Conservation (phyloP, 1,140 invertebrate genomes). For the Trachymyrmex septentrionalis region DNA sequence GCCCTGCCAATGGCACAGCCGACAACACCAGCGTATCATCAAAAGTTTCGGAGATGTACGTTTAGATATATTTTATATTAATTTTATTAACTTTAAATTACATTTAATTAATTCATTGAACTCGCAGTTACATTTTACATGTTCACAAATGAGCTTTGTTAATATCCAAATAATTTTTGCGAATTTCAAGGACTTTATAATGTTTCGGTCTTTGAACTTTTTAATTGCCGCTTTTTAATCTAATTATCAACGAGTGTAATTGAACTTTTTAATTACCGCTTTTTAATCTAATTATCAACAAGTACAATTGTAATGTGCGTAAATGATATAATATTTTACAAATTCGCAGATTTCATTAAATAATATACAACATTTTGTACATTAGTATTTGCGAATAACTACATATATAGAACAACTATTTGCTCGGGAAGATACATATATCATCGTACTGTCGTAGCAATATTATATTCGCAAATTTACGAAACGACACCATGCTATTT, state of each 20-base stretch:
- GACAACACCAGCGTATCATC: not conserved
- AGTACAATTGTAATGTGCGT: no score
- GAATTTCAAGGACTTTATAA: not conserved
- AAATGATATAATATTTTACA: not conserved
- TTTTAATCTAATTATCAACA: not conserved
- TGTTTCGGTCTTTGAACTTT: not conserved
- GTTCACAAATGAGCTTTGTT: not conserved
- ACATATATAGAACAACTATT: not conserved
- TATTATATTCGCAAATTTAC: slow-evolving; percentile 39
- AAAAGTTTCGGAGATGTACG: not conserved
- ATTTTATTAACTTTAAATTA: slow-evolving; percentile 11
- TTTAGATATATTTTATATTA: not conserved
- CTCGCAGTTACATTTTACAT: not conserved
- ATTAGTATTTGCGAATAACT: not conserved
- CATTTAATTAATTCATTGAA: not conserved
- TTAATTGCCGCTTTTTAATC: slow-evolving; percentile 20
- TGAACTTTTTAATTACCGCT: slow-evolving; percentile 25
- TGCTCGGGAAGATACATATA: not conserved
- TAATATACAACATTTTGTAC: not conserved
- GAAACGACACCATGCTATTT: slow-evolving; percentile 2
- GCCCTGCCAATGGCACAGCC: not conserved
- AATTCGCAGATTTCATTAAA: not conserved
- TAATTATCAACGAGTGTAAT: not conserved
- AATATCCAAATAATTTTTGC: slow-evolving; percentile 13
- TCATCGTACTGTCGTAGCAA: not conserved